Percentiles rank a stretch among this genome's conserved stretches.
phyloP scores from a whole-genome alignment of 1,140 invertebrate genomes.

The Portunus trituberculatus region DNA sequence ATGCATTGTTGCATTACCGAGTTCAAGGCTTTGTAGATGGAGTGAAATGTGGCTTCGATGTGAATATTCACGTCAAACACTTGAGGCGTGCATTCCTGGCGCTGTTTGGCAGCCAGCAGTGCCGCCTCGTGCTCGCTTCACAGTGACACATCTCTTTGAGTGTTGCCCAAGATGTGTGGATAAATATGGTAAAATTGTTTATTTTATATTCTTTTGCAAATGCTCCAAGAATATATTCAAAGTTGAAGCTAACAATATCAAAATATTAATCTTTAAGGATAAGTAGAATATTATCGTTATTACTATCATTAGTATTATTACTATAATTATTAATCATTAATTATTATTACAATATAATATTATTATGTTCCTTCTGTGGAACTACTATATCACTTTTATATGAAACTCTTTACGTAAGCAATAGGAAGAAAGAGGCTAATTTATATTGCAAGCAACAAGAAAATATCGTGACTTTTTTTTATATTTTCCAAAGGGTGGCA shows the following conservation, averaged over 20 bases:
- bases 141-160: neutral
- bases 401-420: neutral
- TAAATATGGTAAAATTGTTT: neutral
- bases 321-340: slow-evolving; percentile 33
- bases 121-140: neutral
- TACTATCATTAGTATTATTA: slow-evolving; percentile 13
- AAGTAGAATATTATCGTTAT: slow-evolving; percentile 16
- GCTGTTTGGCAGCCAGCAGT: neutral
- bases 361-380: neutral
- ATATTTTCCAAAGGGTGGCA: neutral
- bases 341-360: neutral
- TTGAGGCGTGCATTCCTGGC: neutral
- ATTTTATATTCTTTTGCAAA: neutral
- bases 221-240: neutral
- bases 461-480: neutral
- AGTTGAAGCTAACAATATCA: slow-evolving; percentile 4
- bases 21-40: neutral
- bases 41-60: neutral
- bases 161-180: neutral
- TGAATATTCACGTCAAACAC: neutral
- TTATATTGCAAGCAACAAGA: slow-evolving; percentile 33
- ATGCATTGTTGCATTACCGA: neutral
- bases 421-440: neutral
- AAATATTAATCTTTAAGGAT: slow-evolving; percentile 15
- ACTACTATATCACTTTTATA: slow-evolving; percentile 6